Evolutionary conservation across 2,888 invertebrate species (phyloP), one percentile per base, ranked within the genome.

Genomic region (Erebia palarica): DNA sequence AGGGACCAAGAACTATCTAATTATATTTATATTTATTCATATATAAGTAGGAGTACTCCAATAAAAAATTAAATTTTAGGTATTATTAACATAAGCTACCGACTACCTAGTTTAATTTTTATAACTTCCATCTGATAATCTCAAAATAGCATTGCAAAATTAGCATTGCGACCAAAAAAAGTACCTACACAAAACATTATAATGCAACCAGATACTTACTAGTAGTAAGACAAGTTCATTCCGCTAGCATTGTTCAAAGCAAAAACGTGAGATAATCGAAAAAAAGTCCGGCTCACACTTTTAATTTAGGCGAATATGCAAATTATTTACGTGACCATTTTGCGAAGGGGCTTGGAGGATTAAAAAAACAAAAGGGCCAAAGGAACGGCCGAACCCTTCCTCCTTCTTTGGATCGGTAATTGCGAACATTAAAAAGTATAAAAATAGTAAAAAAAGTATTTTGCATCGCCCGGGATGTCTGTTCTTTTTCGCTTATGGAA

Each of bases 281-380:
- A 92, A 91, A 91, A 91, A 89, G 78, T 75, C 76, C 77, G 81
- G 81, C 86, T 84, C 91, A 90, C 86, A 84, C 80, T 79, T 85
- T 86, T 91, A 90, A 91, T 90, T 91, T 90, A 90, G 86, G 84
- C 90, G 80, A 86, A 88, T 90, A 92, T 92, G 92, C 87, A 89
- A 92, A 92, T 92, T 77, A 71, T 80, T 81, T 86, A 92, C 92
- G 92, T 92, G 92, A 92, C 92, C 92, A 92, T 92, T 90, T 92
- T 89, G 86, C 89, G 79, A 88, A 90, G 86, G 90, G 88, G 86
- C 82, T 80, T 76, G 73, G 75, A 78, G 81, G 87, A 91, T 21
- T 21, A 58, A 82, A 91, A 90, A 91, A 88, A 89, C 59, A 68
- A 91, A 86, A 84, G 77, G 80, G 71, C 74, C 81, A 79, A 47